Base-by-base conservation (phyloP, 1,140 invertebrate species). In the Apis cerana region DNA sequence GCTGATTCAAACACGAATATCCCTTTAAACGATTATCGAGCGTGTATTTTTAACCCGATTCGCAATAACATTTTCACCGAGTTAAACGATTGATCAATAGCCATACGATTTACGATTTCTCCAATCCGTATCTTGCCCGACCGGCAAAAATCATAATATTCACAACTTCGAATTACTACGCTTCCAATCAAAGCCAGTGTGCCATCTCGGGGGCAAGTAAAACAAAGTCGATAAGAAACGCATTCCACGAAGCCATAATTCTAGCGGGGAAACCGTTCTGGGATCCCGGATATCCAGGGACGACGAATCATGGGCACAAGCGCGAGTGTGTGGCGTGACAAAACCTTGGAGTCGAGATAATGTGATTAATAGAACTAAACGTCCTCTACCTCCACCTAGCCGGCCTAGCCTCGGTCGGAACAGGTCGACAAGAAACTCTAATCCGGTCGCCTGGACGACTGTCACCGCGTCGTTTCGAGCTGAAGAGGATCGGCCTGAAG, bases 351-450 rank as follows among this genome's bases (percentile, higher is more conserved):
- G 70, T 79, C 75, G 78, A 74, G 88, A 89, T 91, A 91, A 91
- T 87, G 89, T 91, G 91, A 91, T 91, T 91, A 91, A 91, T 91
- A 90, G 89, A 67, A 71, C 75, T 88, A 86, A 90, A 88, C 75
- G 81, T 84, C 89, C 65, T 33, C 33, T 33, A 4, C 33, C 85
- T 67, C 68, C 64, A 83, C 89, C 65, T 43, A 43, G 61, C 15
- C 43, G 54, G 58, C 65, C 71, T 61, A n/a, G 33, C 79, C 27
- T 62, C 59, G 71, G 75, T 27, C 54, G 68, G 67, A 77, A 61
- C 33, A 27, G 13, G 23, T 19, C 48, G 48, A 64, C 75, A 90
- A 90, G 88, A 88, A 89, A 85, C 65, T 58, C 75, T 80, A 85
- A 85, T 89, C 85, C 74, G 54, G 80, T 68, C 17, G 80, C 69